Base-by-base conservation (phyloP, 1,140 invertebrate genomes). In the Apis florea region DNA sequence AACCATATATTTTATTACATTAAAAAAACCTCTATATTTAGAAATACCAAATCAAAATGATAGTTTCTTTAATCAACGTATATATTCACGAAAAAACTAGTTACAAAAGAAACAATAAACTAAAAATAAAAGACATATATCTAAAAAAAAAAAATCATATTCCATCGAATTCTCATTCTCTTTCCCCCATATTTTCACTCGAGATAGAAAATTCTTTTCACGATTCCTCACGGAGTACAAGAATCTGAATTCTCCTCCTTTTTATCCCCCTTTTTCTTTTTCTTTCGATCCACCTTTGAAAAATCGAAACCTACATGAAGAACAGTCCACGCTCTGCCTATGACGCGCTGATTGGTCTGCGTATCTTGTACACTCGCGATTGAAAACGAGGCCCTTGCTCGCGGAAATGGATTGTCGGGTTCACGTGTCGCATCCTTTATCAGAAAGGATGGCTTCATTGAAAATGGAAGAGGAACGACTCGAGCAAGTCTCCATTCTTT, bases 141-240 rank as follows among this genome's bases (percentile, higher is more conserved):
- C 15, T 2, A 21, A 17, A 56, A 54, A 17, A 54, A 76, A 26
- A 54, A 69, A 58, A 69, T 47, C n/a, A n/a, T 17, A 17, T 51
- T 8, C 15, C 21, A 2, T 61, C 11, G 12, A 24, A 61, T n/a
- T 0, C 19, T 71, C 19, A n/a, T 17, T 21, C 49, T 49, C 17
- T 31, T 9, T 47, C 66, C 70, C 17, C 17, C 40, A 12, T n/a
- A 40, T n/a, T 15, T 51, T 13, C 66, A 24, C 10, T 9, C 70
- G 31, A 58, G n/a, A 21, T 31, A 58, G 70, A 72, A 47, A 72
- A 72, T 72, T 72, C 70, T 21, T 72, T 58, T 58, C 70, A 72
- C 54, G 70, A 58, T 59, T 19, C 26, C 53, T 10, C 9, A 19
- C n/a, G 26, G 24, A 21, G 6, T 17, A 15, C 10, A 19, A 47